Conservation (phyloP, 2,888 invertebrate genomes). For the Artemia sinica region DNA sequence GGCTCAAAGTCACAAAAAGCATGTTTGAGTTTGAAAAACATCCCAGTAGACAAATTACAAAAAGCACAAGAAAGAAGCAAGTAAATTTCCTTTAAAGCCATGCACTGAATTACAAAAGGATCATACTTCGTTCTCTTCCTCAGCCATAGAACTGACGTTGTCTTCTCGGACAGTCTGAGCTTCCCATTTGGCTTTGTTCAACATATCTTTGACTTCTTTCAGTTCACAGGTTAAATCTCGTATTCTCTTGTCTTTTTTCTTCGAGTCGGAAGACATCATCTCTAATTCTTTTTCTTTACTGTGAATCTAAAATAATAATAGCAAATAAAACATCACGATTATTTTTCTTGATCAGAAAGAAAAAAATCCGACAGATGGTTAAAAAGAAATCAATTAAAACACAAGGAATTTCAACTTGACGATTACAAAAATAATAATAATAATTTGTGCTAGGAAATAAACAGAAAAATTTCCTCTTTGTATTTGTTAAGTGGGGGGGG, state of each 20-base stretch:
- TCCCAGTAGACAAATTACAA: neutral
- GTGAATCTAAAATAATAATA: constrained; percentile 33
- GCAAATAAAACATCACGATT: neutral
- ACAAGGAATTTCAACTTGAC: neutral
- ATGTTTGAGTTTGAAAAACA: neutral
- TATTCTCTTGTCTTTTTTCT: constrained; percentile 30
- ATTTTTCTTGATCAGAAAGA: neutral
- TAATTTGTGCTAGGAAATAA: too few species aligned
- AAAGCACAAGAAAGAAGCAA: neutral
- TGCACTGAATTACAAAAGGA: neutral
- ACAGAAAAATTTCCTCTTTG: neutral
- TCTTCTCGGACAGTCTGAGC: constrained; percentile 20
- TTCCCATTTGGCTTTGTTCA: constrained; percentile 28
- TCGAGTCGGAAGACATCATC: constrained; percentile 28
- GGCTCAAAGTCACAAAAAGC: too few species aligned
- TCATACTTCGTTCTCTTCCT: constrained; percentile 29
- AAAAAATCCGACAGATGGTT: neutral
- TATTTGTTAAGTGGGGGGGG: neutral
- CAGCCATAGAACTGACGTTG: constrained; percentile 27
- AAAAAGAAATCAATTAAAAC: neutral
- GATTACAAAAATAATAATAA: neutral
- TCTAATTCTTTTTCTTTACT: constrained; percentile 32
- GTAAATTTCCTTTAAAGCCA: neutral
- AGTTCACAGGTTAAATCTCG: constrained; percentile 26
- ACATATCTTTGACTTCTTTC: constrained; percentile 26